Percentiles rank a stretch among this genome's conserved stretches.
Evolutionary conservation across 2,888 invertebrate genomes (phyloP).

Genomic region (Ochropleura leucogaster): DNA sequence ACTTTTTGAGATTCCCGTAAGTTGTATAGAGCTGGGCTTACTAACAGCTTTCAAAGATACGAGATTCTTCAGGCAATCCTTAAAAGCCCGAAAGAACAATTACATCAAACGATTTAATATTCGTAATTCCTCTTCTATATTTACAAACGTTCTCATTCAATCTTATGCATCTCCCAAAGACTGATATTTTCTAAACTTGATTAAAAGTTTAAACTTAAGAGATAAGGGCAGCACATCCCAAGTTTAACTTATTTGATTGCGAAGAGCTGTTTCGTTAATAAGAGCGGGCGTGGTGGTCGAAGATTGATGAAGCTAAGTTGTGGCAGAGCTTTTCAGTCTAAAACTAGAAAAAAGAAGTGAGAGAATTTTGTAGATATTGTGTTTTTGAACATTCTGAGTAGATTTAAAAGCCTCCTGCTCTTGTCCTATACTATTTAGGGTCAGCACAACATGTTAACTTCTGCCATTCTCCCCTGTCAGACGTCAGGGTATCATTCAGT

Average conservation of each 20-base stretch:
- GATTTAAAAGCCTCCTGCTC: not conserved
- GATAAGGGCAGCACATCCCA: conserved; percentile 42
- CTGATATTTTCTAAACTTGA: conserved; percentile 43
- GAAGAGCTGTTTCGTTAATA: conserved; percentile 56
- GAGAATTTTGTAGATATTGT: not conserved
- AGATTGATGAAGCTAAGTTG: conserved; percentile 52
- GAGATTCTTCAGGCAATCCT: not conserved
- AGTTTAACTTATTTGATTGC: conserved; percentile 53
- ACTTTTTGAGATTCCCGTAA: conserved; percentile 3
- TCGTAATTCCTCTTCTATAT: not conserved
- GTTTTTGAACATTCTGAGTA: not conserved
- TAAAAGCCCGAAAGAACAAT: not conserved
- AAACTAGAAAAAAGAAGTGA: not conserved
- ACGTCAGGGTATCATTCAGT: too few relatives aligned
- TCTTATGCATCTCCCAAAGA: conserved; percentile 29
- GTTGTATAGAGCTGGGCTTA: not conserved
- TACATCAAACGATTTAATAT: not conserved
- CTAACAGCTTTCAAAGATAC: not conserved
- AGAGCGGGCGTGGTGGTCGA: conserved; percentile 15
- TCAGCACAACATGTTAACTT: too few relatives aligned
- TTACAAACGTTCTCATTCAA: conserved; percentile 1
- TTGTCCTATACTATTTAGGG: too few relatives aligned
- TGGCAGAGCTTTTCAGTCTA: conserved; percentile 9
- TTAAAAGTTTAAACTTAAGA: conserved; percentile 56
- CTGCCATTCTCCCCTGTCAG: too few relatives aligned